Evolutionary conservation across 2,888 invertebrate species (phyloP), one percentile per base, ranked within the genome.

Genomic region (Tupiocoris notatus): DNA sequence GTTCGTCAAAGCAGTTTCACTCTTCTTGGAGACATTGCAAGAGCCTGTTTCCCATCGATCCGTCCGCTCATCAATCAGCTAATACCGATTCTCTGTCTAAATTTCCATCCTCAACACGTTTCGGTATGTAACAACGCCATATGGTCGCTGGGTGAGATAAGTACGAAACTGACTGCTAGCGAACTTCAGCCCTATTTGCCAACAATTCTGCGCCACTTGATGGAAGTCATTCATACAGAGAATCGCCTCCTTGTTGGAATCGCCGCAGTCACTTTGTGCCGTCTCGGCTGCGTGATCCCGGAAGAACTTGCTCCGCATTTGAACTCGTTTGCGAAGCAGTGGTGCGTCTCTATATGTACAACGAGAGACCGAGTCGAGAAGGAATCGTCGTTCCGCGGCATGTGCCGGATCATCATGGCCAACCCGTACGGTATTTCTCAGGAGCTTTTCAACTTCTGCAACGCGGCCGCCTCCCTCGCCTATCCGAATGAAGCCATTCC

Each of bases 181-280:
- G 97, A 96, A 81, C 98, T 97, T 84, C 91, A 92, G 84, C 91
- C 92, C 80, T 98, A 95, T 86, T 92, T 97, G 82, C 92, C 93
- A 76, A 86, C 96, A 83, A 93, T 98, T 82, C 87, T 98, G 81
- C 91, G 88, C 81, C 94, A 96, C 84, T 89, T 99, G 80, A 94
- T 98, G 82, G 90, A 93, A 81, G 98, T 97, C 80, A 97, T 99
- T 83, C 98, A 98, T 86, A 90, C 93, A 84, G 93, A 93, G 78
- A 96, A 95, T 85, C 98, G 98, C 88, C 99, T 99, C 16, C 88
- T 99, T 78, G 88, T 98, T 82, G 99, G 99, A 88, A 99, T 99
- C 85, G 98, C 98, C 98, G 98, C 98, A 90, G 99, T 99, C 89
- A 99, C 98, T 90, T 96, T 99, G 91, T 98, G 99, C 91, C 96